Base-by-base conservation (phyloP, 2,113 vertebrate species). In the Campylomormyrus numenius region DNA sequence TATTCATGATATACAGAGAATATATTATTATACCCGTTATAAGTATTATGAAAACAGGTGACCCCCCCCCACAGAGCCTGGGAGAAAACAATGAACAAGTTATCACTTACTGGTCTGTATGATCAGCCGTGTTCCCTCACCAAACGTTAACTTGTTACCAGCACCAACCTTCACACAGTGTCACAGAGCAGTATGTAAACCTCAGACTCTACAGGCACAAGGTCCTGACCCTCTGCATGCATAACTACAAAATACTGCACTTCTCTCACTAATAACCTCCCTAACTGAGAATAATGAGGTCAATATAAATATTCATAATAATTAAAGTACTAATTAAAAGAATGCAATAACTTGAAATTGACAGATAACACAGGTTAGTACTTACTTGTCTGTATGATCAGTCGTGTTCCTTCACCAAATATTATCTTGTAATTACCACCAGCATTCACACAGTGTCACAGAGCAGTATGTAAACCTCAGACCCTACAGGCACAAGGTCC, bases 101-200 rank as follows among this genome's bases (percentile, higher is more conserved):
- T 10, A 13, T 10, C 62, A 90, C 87, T 89, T 89, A 87, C 88
- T 31, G 77, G 56, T 19, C 35, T 88, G 19, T 9, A 90, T 58
- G 35, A 46, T 31, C 10, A 91, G 74, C 88, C 31, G 84, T 10
- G 77, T 90, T 24, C 90, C 92, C 35, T 27, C 90, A 62, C 93
- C 93, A 90, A 93, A 91, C 77, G 50, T 88, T 3, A 91, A 2
- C 35, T 91, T 93, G 84, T 10, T 9, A 74, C 45, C 15, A 89
- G 15, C 24, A 90, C 49, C 35, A 74, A 5, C 24, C 15, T 84
- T 89, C 88, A 89, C 88, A 89, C 88, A 45, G 84, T 86, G 84
- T 13, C 45, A 27, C 0, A 80, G 74, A 17, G 5, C 74, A 39
- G 35, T 80, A 17, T 42, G 74, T 19, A 86, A 86, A 86, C 84